Evolutionary conservation across 2,888 invertebrate genomes (phyloP).

Genomic region (Cremastinae sp.): DNA sequence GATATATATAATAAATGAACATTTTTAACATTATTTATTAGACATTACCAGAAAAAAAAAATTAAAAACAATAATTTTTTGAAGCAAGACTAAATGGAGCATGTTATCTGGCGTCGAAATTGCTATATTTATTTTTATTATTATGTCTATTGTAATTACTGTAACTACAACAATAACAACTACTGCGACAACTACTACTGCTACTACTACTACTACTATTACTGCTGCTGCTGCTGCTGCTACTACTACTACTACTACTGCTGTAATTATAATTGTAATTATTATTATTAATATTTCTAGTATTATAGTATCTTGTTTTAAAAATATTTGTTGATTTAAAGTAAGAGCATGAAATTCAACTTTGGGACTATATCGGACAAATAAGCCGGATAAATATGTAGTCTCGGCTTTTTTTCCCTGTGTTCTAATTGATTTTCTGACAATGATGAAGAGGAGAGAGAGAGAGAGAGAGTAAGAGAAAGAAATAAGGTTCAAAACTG

Average conservation of each 20-base stretch:
- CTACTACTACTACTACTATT: neutral
- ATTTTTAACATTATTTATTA: too few species aligned
- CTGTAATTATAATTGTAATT: too few species aligned
- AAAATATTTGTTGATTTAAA: constrained; percentile 7
- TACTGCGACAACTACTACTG: too few species aligned
- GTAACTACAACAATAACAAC: too few species aligned
- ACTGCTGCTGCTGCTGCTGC: neutral
- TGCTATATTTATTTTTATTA: constrained; percentile 16
- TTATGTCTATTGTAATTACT: too few species aligned
- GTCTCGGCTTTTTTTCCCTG: constrained; percentile 75
- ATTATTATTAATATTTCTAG: constrained; percentile 32
- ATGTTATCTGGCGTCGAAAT: constrained; percentile 42
- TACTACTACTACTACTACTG: too few species aligned
- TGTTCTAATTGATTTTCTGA: constrained; percentile 71
- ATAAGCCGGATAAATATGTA: constrained; percentile 70
- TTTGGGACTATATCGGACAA: constrained; percentile 77
- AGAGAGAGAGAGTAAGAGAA: too few species aligned
- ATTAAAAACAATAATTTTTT: constrained; percentile 42
- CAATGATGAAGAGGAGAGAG: constrained; percentile 31
- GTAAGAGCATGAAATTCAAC: constrained; percentile 59
- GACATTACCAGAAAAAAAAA: constrained; percentile 37
- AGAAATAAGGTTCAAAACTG: constrained; percentile 70
- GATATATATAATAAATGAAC: constrained; percentile 63
- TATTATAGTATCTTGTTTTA: constrained; percentile 62
- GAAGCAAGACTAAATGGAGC: constrained; percentile 35